Percentiles rank a stretch among this genome's conserved stretches.
Conservation (phyloP, 2,797 vertebrate genomes). For the Denticeps clupeoides region DNA sequence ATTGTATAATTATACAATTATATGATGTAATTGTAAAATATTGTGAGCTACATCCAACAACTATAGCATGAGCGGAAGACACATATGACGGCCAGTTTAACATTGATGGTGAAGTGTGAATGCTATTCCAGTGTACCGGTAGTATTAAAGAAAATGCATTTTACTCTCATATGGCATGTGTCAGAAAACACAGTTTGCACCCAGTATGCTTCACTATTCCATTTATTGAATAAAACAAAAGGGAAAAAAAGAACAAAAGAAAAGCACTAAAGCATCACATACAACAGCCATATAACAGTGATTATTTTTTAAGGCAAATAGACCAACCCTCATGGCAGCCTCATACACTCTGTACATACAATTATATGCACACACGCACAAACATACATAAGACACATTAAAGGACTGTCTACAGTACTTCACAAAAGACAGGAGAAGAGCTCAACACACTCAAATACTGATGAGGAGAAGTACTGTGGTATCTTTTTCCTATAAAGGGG, state of each 20-base stretch:
- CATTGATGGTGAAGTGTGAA: too few relatives aligned
- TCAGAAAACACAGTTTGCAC: not conserved
- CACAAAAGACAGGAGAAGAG: constrained; percentile 14
- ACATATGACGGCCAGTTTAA: too few relatives aligned
- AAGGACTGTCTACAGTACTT: constrained; percentile 12
- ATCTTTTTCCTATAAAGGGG: too few relatives aligned
- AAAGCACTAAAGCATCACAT: constrained; percentile 66
- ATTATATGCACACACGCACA: constrained; percentile 14
- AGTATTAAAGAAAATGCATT: not conserved
- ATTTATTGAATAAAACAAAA: constrained; percentile 88
- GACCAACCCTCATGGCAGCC: constrained; percentile 40
- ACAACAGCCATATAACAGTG: constrained; percentile 54
- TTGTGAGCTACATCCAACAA: too few relatives aligned
- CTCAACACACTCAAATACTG: constrained; percentile 25
- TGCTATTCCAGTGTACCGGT: too few relatives aligned
- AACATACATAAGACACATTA: constrained; percentile 19
- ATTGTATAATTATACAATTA: too few relatives aligned
- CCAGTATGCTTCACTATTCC: constrained; percentile 65
- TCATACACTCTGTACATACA: constrained; percentile 9
- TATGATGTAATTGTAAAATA: too few relatives aligned
- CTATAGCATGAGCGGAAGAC: too few relatives aligned
- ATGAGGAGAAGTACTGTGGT: too few relatives aligned
- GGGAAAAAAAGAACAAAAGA: constrained; percentile 77
- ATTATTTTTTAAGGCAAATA: constrained; percentile 56
- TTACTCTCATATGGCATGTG: not conserved